Percentiles rank a stretch among this genome's conserved stretches.
Conservation (phyloP, 2,113 vertebrate genomes). For the Platycercus adscitus region DNA sequence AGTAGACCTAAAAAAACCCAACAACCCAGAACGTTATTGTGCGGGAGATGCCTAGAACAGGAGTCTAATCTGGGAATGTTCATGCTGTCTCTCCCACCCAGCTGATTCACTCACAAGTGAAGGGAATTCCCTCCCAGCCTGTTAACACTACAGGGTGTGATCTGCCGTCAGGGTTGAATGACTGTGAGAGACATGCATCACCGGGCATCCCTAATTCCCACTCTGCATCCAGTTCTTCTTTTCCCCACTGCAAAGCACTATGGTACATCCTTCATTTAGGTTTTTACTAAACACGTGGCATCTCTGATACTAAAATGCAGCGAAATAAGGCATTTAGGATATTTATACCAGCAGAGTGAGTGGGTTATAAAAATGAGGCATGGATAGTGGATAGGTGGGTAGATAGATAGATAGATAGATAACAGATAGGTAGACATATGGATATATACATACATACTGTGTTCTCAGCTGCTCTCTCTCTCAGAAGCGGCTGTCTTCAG, state of each 20-base stretch:
- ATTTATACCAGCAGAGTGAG: neutral
- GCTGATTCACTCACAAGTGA: neutral
- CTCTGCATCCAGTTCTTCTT: neutral
- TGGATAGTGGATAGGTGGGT: neutral
- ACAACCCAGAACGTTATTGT: neutral
- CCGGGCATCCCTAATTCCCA: neutral
- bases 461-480: neutral
- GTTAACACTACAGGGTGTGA: neutral
- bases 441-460: neutral
- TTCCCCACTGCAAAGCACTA: accelerated
- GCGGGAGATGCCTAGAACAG: neutral
- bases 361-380: neutral
- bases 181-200: neutral
- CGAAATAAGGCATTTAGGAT: neutral
- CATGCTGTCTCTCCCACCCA: neutral
- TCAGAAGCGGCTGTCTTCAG: neutral
- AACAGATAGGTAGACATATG: neutral
- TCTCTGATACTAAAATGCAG: neutral
- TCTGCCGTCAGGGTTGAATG: neutral
- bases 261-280: neutral
- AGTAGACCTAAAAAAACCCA: neutral
- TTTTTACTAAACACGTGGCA: neutral
- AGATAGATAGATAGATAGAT: neutral
- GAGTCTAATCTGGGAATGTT: neutral
- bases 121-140: neutral